Percentiles rank a stretch among this genome's conserved stretches.
Evolutionary conservation across 2,113 vertebrate species (phyloP).

Genomic region (Notarius lentiginosus): DNA sequence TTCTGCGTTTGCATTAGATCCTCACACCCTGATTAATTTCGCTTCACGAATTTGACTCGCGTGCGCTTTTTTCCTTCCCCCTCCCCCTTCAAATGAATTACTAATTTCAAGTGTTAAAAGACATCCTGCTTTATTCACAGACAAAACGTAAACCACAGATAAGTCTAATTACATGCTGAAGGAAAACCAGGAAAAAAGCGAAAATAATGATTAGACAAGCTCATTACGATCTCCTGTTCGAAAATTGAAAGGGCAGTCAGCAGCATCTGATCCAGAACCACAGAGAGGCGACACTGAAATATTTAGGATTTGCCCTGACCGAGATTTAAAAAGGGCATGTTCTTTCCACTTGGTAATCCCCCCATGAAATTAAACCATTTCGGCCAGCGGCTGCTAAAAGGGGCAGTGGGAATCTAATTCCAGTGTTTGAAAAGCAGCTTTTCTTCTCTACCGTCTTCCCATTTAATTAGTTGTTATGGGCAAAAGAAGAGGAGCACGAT

Average conservation of each 20-base stretch:
- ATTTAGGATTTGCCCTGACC: slow-evolving; percentile 22
- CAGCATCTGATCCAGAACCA: background rate
- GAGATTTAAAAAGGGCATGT: slow-evolving; percentile 19
- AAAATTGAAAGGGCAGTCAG: background rate
- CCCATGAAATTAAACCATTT: slow-evolving; percentile 46
- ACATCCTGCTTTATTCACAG: background rate
- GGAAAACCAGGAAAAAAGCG: background rate
- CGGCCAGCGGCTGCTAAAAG: slow-evolving; percentile 35
- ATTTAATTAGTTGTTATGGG: slow-evolving; percentile 51
- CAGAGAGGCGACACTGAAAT: background rate
- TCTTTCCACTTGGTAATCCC: slow-evolving; percentile 44
- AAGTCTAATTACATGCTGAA: slow-evolving; percentile 8
- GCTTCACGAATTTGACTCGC: slow-evolving; percentile 13
- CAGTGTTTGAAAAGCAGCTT: slow-evolving; percentile 46
- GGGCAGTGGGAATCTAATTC: slow-evolving; percentile 41
- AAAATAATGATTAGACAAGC: slow-evolving; percentile 20
- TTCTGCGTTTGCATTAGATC: background rate
- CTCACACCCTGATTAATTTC: background rate
- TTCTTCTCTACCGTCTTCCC: slow-evolving; percentile 16
- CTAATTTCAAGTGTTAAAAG: background rate
- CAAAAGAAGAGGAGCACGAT: slow-evolving; percentile 24
- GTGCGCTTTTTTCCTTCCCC: background rate
- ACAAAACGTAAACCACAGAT: background rate
- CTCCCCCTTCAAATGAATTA: background rate
- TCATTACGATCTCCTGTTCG: background rate